Conservation (phyloP, 2,888 invertebrate species). For the Orthosia gracilis region DNA sequence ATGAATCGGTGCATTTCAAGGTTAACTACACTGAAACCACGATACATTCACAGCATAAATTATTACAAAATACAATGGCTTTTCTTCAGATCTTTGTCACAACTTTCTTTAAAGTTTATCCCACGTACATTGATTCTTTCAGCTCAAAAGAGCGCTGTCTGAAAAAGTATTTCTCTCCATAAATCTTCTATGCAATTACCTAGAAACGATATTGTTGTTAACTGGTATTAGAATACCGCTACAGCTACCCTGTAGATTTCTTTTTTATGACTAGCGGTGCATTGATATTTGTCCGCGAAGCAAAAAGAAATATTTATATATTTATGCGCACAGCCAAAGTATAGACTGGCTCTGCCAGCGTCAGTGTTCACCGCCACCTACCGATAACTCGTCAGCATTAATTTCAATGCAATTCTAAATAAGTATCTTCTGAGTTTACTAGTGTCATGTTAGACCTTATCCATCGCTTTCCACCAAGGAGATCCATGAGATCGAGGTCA, state of each 20-base stretch:
- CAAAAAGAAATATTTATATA: neutral
- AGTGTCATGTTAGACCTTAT: neutral
- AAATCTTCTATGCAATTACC: neutral
- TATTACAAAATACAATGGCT: slow-evolving; percentile 30
- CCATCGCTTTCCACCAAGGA: neutral
- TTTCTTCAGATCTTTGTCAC: slow-evolving; percentile 6
- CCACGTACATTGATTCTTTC: slow-evolving; percentile 37
- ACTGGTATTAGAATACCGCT: neutral
- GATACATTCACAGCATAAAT: slow-evolving; percentile 28
- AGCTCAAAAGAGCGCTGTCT: slow-evolving; percentile 18
- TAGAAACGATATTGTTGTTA: slow-evolving; percentile 8
- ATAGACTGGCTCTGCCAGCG: neutral
- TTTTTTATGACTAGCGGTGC: neutral
- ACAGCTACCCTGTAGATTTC: neutral
- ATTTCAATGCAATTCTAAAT: too few relatives aligned
- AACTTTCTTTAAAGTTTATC: slow-evolving; percentile 49
- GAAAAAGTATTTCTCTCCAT: slow-evolving; percentile 15
- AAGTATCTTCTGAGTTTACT: too few relatives aligned
- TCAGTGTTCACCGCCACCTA: neutral
- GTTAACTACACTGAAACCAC: slow-evolving; percentile 27
- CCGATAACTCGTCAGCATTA: neutral
- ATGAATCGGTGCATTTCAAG: slow-evolving; percentile 40
- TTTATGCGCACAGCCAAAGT: neutral
- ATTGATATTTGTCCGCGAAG: neutral
- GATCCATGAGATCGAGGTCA: too few relatives aligned